Evolutionary conservation across 2,113 vertebrate genomes (phyloP).

Genomic region (Myiozetetes cayanensis): DNA sequence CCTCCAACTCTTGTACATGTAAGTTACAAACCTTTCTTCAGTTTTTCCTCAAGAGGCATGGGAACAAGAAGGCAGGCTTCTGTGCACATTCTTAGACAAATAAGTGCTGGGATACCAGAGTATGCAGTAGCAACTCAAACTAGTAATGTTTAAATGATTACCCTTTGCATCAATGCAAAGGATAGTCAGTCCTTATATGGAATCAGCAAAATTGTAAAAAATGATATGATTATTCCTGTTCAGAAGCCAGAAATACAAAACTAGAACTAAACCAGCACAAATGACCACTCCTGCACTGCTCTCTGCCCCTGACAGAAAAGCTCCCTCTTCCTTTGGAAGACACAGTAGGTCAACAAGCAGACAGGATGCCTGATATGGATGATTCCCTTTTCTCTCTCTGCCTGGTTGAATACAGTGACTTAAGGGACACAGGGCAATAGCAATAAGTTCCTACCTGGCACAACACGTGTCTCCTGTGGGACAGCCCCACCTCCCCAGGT

Average conservation of each 20-base stretch:
- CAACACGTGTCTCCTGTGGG: not conserved
- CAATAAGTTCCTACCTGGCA: not conserved
- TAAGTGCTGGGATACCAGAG: not conserved
- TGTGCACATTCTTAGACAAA: not conserved
- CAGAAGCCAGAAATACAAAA: not conserved
- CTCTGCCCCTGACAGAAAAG: not conserved
- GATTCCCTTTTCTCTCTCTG: not conserved
- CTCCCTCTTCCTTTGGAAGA: fast-evolving
- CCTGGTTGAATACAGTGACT: not conserved
- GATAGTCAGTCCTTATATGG: not conserved
- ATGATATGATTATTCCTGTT: not conserved
- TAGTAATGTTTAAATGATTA: not conserved
- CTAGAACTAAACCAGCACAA: not conserved
- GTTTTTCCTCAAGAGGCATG: not conserved
- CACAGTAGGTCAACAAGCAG: no score
- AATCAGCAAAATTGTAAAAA: not conserved
- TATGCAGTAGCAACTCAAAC: not conserved
- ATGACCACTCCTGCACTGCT: not conserved
- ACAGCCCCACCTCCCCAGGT: not conserved
- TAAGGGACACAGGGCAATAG: not conserved
- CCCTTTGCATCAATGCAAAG: not conserved
- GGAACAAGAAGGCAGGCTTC: not conserved
- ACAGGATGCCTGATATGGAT: not conserved
- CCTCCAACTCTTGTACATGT: not conserved
- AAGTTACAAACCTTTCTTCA: not conserved